A percentile compares a stretch with the other conserved stretches of the same genome.
phyloP scores from a whole-genome alignment of 1,140 invertebrate species.

The Monomorium pharaonis region DNA sequence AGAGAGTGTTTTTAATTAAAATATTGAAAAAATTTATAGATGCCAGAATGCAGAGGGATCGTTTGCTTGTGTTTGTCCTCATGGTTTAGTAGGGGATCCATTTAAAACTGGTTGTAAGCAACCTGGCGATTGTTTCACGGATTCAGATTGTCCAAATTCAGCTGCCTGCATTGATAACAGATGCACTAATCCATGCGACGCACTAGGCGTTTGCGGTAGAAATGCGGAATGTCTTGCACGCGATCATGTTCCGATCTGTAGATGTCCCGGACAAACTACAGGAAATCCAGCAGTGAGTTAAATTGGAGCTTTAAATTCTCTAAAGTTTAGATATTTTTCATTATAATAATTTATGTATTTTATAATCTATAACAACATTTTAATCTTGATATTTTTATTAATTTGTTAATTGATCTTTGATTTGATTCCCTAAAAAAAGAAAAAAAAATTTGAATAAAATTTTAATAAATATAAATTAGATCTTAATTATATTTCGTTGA shows the following conservation, averaged over 20 bases:
- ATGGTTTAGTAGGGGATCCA: conserved; percentile 93
- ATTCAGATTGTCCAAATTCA: conserved; percentile 91
- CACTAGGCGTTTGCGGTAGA: conserved; percentile 88
- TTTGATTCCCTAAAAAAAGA: background rate
- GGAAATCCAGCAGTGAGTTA: conserved; percentile 88
- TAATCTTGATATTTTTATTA: background rate
- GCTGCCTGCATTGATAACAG: conserved; percentile 91
- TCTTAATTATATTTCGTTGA: too few species aligned
- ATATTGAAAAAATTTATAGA: conserved; percentile 72
- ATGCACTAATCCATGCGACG: conserved; percentile 93
- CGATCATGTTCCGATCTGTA: conserved; percentile 90
- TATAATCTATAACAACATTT: background rate
- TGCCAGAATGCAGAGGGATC: conserved; percentile 92
- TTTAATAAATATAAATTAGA: too few species aligned
- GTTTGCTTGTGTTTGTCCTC: conserved; percentile 90
- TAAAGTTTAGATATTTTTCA: background rate
- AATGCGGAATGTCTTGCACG: conserved; percentile 90
- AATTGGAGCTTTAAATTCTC: background rate
- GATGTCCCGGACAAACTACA: conserved; percentile 90
- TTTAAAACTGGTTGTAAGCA: conserved; percentile 88
- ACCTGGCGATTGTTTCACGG: conserved; percentile 92
- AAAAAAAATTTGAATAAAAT: too few species aligned
- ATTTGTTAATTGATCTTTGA: background rate
- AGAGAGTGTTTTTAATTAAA: background rate
- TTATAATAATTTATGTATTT: background rate